phyloP scores from a whole-genome alignment of 1,140 invertebrate species.

The Tetramorium parvispinum region DNA sequence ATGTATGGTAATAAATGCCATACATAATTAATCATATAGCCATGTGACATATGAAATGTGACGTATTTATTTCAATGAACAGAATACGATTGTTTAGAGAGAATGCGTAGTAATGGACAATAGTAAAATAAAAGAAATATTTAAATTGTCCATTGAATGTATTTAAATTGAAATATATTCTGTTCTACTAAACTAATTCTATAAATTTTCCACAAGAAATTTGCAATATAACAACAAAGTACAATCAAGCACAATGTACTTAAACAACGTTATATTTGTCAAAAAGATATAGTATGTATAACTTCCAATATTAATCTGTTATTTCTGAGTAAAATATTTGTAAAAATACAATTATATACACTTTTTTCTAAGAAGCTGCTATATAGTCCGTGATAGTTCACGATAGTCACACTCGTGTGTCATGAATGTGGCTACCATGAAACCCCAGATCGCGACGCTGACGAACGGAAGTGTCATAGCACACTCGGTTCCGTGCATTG shows the following conservation, averaged over 20 bases:
- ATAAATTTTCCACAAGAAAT: neutral
- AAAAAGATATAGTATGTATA: neutral
- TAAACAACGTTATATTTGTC: neutral
- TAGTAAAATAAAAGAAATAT: neutral
- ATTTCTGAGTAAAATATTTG: neutral
- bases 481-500: constrained; percentile 29
- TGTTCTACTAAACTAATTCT: neutral
- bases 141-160: neutral
- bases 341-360: neutral
- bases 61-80: neutral
- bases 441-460: constrained; percentile 14
- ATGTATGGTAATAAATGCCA: constrained; percentile 17
- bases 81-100: neutral
- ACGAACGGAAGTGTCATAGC: constrained; percentile 46
- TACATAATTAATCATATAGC: neutral
- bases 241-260: neutral
- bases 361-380: neutral
- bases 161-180: neutral
- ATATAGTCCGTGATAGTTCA: too few relatives aligned
- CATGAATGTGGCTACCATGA: neutral
- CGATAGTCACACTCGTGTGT: neutral
- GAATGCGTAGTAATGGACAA: neutral
- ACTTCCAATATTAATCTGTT: neutral
- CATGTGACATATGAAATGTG: neutral
- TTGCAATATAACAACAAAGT: too few relatives aligned